Base-by-base conservation (phyloP, 2,888 invertebrate species). In the Nebria brevicollis region DNA sequence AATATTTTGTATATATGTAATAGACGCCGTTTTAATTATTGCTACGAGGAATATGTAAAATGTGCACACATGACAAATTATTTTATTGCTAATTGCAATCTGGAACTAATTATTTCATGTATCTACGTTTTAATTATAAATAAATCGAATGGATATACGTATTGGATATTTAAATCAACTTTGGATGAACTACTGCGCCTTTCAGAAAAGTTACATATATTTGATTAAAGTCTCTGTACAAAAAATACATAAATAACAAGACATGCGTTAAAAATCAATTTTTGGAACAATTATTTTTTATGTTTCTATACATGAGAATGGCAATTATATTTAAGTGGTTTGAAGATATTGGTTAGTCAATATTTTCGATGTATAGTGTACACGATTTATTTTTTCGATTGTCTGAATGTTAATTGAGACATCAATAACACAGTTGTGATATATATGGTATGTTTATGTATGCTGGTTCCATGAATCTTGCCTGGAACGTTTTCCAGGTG, bases 321-420 rank as follows among this genome's bases (percentile, higher is more conserved):
- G 34, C 5, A 34, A 34, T 34, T 34, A 5, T 34, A 4, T 4
- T 34, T 34, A 4, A 34, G 34, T 34, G 34, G 34, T 34, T 34
- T 34, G 34, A 34, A 4, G 34, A 5, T 34, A 34, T 34, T 77
- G 25, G 5, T 8, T 34, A 3, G 77, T 2, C 64, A 77, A 54
- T 74, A 66, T 74, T 79, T 79, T 74, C 74, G 54, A 66, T 74
- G 41, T 41, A 1, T 8, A 66, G 74, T 66, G 79, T 79, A 73
- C 79, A 68, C 66, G 66, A 20, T 74, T 26, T 66, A 74, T 74
- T 79, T 79, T 79, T 73, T 79, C 74, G 68, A 73, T 74, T 66
- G 79, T 73, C 66, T 42, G 79, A 72, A 77, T 74, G 79, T 79
- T 79, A 79, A 79, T 79, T 79, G 79, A 79, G 79, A 79, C 79